Base-by-base conservation (phyloP, 2,113 vertebrate genomes). In the Ammodytes dubius region DNA sequence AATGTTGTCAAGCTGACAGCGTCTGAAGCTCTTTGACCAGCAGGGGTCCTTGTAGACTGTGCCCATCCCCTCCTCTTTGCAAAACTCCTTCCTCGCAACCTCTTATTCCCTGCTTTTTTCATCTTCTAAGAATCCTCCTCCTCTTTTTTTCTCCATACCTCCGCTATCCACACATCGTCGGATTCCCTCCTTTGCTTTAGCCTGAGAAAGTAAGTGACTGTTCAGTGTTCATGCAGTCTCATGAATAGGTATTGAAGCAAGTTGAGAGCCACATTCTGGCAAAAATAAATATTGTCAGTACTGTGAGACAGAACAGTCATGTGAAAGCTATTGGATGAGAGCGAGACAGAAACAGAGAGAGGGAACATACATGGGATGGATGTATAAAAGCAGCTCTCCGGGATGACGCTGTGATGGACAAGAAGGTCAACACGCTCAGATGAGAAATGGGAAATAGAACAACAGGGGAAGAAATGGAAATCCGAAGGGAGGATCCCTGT, bases 391-490 rank as follows among this genome's bases (percentile, higher is more conserved):
- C 58, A 57, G 60, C 56, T 59, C 81, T 78, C 79, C 52, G 63
- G 72, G 81, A 89, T 61, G 70, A 84, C 61, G 63, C 69, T 82
- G 54, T 72, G 88, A 87, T 81, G 85, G 85, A 86, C 57, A 46
- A 67, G 60, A 73, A 75, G 79, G 77, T 87, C 86, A 84, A 77
- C 68, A 14, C 70, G 39, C 70, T 86, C 52, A 27, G 42, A 69
- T 86, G 70, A 81, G 83, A 73, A 68, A 85, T 27, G 59, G 57
- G 12, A 82, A 74, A 78, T 14, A 70, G 40, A 84, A 64, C 58
- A 6, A 45, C 45, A 12, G 12, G 27, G 50, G 46, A 39, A 69
- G 45, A 69, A 61, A 84, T 84, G 81, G 65, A 75, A 73, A 84
- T 73, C 54, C 64, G 74, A 71, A 80, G 42, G 52, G 43, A 74